Evolutionary conservation across 2,113 vertebrate species (phyloP).

Genomic region (Gasterosteus aculeatus): DNA sequence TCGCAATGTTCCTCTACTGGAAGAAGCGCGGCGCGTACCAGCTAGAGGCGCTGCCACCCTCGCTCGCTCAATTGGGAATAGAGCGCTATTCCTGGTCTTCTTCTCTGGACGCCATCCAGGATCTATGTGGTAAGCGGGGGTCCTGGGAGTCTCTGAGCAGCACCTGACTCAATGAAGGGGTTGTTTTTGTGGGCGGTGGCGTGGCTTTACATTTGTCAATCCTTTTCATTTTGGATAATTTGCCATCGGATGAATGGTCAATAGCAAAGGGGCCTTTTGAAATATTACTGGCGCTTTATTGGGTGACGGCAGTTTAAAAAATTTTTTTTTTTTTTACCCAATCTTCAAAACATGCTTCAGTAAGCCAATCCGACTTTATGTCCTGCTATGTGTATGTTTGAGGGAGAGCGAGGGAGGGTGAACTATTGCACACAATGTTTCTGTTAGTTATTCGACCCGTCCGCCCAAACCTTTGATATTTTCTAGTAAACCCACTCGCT

Average conservation of each 20-base stretch:
- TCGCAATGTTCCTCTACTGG: conserved; percentile 92
- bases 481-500: no score
- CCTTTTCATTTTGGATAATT: not conserved
- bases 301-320: not conserved
- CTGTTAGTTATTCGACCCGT: no score
- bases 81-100: conserved; percentile 93
- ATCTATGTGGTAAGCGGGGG: conserved; percentile 85
- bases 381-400: no score
- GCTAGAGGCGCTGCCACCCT: conserved; percentile 84
- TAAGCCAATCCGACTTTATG: not conserved
- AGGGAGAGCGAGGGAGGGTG: no score
- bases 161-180: conserved; percentile 16
- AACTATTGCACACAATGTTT: no score
- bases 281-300: not conserved
- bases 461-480: no score
- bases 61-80: conserved; percentile 73
- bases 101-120: conserved; percentile 85
- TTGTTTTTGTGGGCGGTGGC: not conserved
- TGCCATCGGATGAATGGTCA: not conserved
- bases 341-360: not conserved
- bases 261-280: not conserved
- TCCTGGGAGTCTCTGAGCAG: not conserved
- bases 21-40: conserved; percentile 91
- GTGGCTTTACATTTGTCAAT: not conserved
- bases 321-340: not conserved